phyloP scores from a whole-genome alignment of 2,888 invertebrate genomes.

The Orthosia gothica region DNA sequence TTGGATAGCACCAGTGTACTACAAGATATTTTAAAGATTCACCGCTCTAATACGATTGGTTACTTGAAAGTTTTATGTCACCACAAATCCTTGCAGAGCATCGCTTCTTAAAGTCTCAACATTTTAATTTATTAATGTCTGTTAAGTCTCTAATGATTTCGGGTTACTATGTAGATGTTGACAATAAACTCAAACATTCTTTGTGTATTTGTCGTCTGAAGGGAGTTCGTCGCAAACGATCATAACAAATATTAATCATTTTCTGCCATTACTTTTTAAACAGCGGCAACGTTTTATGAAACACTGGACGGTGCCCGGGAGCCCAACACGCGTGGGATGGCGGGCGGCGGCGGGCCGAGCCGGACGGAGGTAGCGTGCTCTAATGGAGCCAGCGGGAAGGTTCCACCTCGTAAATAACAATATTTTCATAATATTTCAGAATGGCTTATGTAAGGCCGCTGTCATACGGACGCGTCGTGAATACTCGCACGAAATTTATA shows the following conservation, averaged over 20 bases:
- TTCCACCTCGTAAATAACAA: conserved; percentile 26
- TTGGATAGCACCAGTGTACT: background rate
- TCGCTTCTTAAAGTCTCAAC: background rate
- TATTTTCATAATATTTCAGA: conserved; percentile 29
- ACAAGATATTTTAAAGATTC: background rate
- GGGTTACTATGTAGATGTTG: background rate
- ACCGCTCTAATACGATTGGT: background rate
- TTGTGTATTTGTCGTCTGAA: background rate
- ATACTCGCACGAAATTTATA: background rate
- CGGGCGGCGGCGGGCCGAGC: background rate
- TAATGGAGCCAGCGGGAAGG: conserved; percentile 12
- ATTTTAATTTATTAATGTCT: background rate
- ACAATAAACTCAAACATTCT: background rate
- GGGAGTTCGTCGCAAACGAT: background rate
- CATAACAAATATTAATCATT: background rate
- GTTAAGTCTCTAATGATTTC: background rate
- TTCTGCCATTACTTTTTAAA: background rate
- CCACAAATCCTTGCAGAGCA: background rate
- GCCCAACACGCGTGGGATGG: background rate
- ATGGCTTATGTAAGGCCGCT: background rate
- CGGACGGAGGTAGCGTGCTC: background rate
- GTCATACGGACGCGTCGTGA: conserved; percentile 1
- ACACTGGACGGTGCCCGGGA: background rate
- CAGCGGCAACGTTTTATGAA: background rate
- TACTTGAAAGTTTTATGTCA: background rate